These are phyloP conservation scores for Calliscelio sp. DNA, from an alignment of 2,888 invertebrate genomes.

Conservation along the genomic window DNA sequence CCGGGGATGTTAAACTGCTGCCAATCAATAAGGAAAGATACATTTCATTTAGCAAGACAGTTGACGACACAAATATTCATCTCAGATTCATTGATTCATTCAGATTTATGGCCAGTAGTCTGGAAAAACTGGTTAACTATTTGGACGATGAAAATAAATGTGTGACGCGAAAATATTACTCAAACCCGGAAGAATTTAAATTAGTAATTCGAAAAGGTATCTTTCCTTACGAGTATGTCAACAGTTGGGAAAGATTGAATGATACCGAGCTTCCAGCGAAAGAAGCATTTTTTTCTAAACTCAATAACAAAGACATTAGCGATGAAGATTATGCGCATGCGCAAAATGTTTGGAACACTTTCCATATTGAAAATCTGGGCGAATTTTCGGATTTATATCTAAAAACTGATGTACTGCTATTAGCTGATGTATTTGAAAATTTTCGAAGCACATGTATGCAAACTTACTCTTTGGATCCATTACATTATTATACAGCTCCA, in stretches of 20 bases:
- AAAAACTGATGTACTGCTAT: constrained; percentile 8
- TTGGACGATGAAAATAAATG: constrained; percentile 3
- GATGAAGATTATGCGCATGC: constrained; percentile 24
- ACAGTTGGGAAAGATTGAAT: constrained; percentile 18
- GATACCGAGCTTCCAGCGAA: constrained; percentile 10
- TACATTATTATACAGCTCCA: constrained; percentile 30
- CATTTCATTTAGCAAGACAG: constrained; percentile 22
- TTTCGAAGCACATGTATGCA: constrained; percentile 18
- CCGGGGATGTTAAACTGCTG: constrained; percentile 2
- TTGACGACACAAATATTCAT: neutral
- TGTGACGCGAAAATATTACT: constrained; percentile 24
- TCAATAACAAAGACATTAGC: constrained; percentile 17
- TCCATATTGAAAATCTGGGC: neutral
- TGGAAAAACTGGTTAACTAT: constrained; percentile 35
- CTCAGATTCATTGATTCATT: constrained; percentile 44
- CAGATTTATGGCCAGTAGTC: constrained; percentile 39
- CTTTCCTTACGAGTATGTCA: constrained; percentile 35
- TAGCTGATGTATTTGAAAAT: constrained; percentile 30
- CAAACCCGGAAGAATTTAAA: constrained; percentile 25
- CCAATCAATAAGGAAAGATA: constrained; percentile 62
- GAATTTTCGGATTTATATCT: constrained; percentile 18
- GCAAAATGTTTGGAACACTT: constrained; percentile 12
- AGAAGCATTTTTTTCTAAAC: constrained; percentile 18
- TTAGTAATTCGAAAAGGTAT: constrained; percentile 39
- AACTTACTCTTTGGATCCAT: neutral